These are phyloP conservation scores for Macrostomum lignano DNA, from an alignment of 1,140 invertebrate species.

Conservation along the genomic window DNA sequence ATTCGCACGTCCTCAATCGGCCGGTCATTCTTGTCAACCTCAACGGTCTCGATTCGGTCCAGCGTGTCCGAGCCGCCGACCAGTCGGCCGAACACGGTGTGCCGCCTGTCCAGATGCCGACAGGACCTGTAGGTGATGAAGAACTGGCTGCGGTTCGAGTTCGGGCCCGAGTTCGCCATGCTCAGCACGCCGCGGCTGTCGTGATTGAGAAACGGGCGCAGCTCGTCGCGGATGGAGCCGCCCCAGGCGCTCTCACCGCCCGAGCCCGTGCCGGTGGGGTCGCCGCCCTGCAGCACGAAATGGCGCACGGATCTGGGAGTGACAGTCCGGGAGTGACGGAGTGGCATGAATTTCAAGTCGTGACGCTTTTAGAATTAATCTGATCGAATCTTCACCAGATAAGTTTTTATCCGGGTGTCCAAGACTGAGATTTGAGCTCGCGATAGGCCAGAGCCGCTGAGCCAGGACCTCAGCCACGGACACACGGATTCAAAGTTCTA, in stretches of 20 bases:
- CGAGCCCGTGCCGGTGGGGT: slow-evolving; percentile 5
- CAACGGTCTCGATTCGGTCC: slow-evolving; percentile 61
- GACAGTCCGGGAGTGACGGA: no score
- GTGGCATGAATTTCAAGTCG: no score
- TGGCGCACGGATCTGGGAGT: background rate
- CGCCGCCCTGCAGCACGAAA: slow-evolving; percentile 5
- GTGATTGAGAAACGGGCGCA: slow-evolving; percentile 3
- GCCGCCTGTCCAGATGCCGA: slow-evolving; percentile 73
- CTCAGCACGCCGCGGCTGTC: slow-evolving; percentile 5
- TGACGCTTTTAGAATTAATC: no score
- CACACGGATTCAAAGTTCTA: no score
- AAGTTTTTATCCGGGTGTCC: no score
- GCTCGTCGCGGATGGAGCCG: slow-evolving; percentile 3
- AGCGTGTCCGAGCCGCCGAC: slow-evolving; percentile 80
- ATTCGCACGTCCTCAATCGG: slow-evolving; percentile 1
- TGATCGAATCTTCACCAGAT: no score
- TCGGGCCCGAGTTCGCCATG: slow-evolving; percentile 6
- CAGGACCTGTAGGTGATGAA: slow-evolving; percentile 92
- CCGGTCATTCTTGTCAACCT: slow-evolving; percentile 60
- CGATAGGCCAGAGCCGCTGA: no score
- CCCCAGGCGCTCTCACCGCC: slow-evolving; percentile 6
- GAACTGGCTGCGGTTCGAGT: slow-evolving; percentile 9
- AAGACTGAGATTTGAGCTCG: no score
- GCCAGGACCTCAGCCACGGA: no score
- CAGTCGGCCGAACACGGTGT: slow-evolving; percentile 84